Base-by-base conservation (phyloP, 2,888 invertebrate species). In the Schrankia costaestrigalis region DNA sequence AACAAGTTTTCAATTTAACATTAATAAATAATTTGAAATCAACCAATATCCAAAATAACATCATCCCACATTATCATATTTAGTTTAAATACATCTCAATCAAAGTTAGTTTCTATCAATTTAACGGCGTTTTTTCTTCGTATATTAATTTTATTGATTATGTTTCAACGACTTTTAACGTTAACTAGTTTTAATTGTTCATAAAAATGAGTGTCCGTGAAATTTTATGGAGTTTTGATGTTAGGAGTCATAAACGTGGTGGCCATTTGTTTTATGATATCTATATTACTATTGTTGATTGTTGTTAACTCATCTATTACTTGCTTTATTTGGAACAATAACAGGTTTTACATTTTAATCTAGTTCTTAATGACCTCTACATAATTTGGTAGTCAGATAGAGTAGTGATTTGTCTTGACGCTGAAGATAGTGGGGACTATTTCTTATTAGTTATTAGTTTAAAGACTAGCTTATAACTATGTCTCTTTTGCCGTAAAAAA, bases 141-240 rank as follows among this genome's bases (percentile, higher is more conserved):
- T 37, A 30, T 37, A 44, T 35, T 33, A 35, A 17, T 44, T 17
- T 44, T 42, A 33, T 41, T 43, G 38, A 37, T 25, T 32, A 32
- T 27, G 38, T 50, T 45, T 35, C 26, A 38, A 43, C 35, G 21
- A 28, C 21, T 44, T 21, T 21, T 44, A 18, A 30, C 10, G 11
- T 9, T 34, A 30, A 34, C 33, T 34, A 33, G 22, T 33, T 39
- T 39, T 33, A 30, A 39, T 39, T 34, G 33, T 26, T 30, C 19
- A 34, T 39, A 23, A 39, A 38, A 33, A 10, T 29, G 29, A 23
- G 19, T 17, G 26, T 19, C 33, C 33, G 11, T 39, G 26, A 34
- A 34, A 39, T 30, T 30, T 35, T 34, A 30, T 34, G 11, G 11
- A 22, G 17, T 23, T 39, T 39, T 34, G 38, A 39, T 34, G 26